Evolutionary conservation across 2,888 invertebrate species (phyloP), one percentile per base, ranked within the genome.

Genomic region (Caenorhabditis macrosperma): DNA sequence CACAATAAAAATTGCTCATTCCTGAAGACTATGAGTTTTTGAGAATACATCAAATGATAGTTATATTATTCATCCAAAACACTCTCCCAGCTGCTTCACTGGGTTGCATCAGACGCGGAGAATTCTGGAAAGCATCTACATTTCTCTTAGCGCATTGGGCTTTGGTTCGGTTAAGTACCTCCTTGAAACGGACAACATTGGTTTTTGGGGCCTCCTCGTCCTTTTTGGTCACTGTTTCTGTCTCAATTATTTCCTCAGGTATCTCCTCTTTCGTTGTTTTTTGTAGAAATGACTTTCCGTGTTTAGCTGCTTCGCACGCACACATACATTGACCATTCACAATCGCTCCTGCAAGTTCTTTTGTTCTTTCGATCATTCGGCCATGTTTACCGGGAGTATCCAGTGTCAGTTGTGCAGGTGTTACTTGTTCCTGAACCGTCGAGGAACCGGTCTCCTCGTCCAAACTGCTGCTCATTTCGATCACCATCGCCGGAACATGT

Each of bases 281-380:
- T 50, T 44, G 44, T 2, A 44, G 17, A 9, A 44, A 44, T 4
- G 44, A 44, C 10, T 17, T 54, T 48, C 41, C 54, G 26, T 54
- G 41, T 54, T 52, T 67, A 33, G 26, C 50, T 6, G 52, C 35
- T 24, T 66, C 76, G 69, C 88, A 88, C 20, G 88, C 78, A 77
- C 88, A 88, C 74, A 88, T 81, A 72, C 88, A 88, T 80, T 88
- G 88, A 2, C 88, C 88, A 76, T 88, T 88, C 12, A 88, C 69
- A 22, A 86, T 57, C 9, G 83, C 83, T 1, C 88, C 88, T 87
- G 57, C 20, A 72, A 55, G 12, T 57, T 24, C 22, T 24, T 17
- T 33, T 59, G 48, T 44, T 12, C 38, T 63, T 48, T 38, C 57
- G 60, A 57, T 44, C 68, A 52, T 50, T 28, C 54, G 30, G 35